Base-by-base conservation (phyloP, 1,140 invertebrate genomes). In the Cardiocondyla obscurior region DNA sequence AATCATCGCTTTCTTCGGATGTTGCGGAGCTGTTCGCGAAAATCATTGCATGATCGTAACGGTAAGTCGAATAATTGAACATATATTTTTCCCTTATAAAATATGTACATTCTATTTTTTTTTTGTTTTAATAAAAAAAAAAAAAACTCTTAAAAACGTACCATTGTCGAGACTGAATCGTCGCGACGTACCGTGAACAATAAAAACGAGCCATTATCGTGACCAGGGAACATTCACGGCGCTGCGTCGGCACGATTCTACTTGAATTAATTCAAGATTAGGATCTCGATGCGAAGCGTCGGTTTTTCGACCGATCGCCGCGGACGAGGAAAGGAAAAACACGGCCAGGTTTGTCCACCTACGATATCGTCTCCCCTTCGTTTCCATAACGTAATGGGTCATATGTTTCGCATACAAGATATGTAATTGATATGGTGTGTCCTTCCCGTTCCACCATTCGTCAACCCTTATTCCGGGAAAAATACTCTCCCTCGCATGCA, bases 1-100 rank as follows among this genome's bases (percentile, higher is more conserved):
- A 90, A 91, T 98, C 65, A 96, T 98, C 46, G 95, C 97, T 0
- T 98, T 97, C 93, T 96, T 98, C 84, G 98, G 98, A 85, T 98
- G 97, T 93, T 98, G 97, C 92, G 98, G 98, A 36, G 97, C 97
- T 0, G 94, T 96, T 42, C 96, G 95, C 90, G 97, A 98, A 92
- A 98, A 96, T 91, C 96, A 97, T 86, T 97, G 97, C 90, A 96
- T 98, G 95, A 95, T 97, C 36, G 94, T 97, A 49, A 96, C 96
- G 89, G 97, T 97, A 95, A 85, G 74, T 7, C 14, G 19, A 79
- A 77, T 22, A 74, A 5, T 57, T 36, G 6, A 0, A n/a, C 0
- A 73, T 30, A 16, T 30, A 28, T 62, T 36, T 36, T 22, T 64
- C 4, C 25, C 19, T 22, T 49, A 46, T 74, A 30, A 62, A 33